phyloP scores from a whole-genome alignment of 64 coral and sea anemone species.

The Dendrophyllia cribrosa region DNA sequence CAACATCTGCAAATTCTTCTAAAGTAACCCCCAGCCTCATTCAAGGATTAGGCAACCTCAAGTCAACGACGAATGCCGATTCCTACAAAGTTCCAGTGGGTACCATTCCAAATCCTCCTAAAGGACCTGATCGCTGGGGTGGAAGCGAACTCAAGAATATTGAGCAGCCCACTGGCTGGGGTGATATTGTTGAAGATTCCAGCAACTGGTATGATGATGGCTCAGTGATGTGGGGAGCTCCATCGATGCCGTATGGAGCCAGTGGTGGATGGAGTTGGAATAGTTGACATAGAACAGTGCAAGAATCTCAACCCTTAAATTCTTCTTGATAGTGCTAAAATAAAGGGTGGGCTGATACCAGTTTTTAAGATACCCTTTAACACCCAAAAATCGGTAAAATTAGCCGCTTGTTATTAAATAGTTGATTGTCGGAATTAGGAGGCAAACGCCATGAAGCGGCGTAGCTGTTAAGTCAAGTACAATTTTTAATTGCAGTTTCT shows the following conservation, averaged over 20 bases:
- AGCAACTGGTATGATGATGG: conserved; percentile 86
- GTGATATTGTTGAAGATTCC: conserved; percentile 18
- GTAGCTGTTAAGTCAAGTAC: no score
- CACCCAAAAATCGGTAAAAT: no score
- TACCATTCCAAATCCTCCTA: conserved; percentile 75
- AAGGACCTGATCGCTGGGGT: conserved; percentile 82
- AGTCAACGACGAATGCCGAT: conserved; percentile 90
- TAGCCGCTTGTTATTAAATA: no score
- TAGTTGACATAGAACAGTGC: not conserved
- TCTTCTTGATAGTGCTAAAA: not conserved
- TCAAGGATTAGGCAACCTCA: conserved; percentile 83
- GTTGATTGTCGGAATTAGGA: no score
- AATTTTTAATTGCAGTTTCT: no score
- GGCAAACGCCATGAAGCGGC: no score
- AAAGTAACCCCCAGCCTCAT: conserved; percentile 81
- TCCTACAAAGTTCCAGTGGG: conserved; percentile 43
- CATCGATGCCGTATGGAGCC: not conserved
- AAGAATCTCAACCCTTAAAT: not conserved
- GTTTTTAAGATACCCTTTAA: no score
- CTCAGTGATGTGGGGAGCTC: conserved; percentile 43
- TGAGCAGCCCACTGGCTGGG: conserved; percentile 70
- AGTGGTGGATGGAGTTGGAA: conserved; percentile 67
- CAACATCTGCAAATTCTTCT: not conserved
- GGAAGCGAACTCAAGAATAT: conserved; percentile 62
- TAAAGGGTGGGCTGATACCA: no score